Evolutionary conservation across 2,113 vertebrate genomes (phyloP).

Genomic region (Embiotoca jacksoni): DNA sequence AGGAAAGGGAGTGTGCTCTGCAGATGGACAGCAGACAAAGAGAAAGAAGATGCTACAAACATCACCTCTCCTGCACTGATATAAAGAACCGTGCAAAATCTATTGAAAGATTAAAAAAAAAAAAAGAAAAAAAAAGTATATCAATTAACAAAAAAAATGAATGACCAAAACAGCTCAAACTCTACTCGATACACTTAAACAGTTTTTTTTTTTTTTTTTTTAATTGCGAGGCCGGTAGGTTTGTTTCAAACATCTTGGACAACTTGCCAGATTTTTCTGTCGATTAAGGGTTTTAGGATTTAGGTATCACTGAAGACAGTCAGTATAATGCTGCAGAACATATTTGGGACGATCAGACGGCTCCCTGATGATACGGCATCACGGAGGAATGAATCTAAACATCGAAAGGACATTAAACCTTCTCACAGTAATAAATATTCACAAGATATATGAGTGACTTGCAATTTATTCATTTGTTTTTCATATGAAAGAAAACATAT

Average conservation of each 20-base stretch:
- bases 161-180: no score
- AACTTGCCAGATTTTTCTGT: not conserved
- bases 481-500: not conserved
- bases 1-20: not conserved
- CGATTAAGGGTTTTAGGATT: no score
- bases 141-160: not conserved
- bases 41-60: not conserved
- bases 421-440: not conserved
- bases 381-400: no score
- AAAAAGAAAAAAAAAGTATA: not conserved
- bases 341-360: no score
- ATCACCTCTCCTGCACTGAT: not conserved
- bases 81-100: not conserved
- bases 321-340: no score
- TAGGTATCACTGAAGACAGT: no score
- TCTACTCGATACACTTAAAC: not conserved
- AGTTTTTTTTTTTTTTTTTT: not conserved
- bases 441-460: not conserved
- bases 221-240: no score
- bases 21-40: not conserved
- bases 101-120: not conserved
- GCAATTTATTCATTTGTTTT: constrained; percentile 2
- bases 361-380: no score
- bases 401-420: not conserved
- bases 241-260: not conserved